These are phyloP conservation scores for Synergus laeviventris DNA, from an alignment of 2,888 invertebrate species.

Conservation along the genomic window DNA sequence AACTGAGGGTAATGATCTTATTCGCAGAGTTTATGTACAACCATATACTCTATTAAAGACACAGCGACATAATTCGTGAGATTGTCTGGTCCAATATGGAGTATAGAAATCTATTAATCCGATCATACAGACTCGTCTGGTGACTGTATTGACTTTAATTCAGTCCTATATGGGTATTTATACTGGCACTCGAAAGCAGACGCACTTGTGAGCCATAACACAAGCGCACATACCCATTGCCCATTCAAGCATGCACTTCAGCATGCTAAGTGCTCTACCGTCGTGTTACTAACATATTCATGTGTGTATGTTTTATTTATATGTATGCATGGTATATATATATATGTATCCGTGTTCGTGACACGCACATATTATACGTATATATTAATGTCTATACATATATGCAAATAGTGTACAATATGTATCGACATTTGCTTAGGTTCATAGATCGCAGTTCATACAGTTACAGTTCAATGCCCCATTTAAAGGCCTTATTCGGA, in stretches of 20 bases:
- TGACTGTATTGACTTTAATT: background rate
- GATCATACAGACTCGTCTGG: background rate
- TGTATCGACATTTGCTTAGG: background rate
- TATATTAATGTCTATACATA: background rate
- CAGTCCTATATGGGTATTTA: background rate
- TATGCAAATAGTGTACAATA: background rate
- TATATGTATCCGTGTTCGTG: background rate
- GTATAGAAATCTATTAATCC: background rate
- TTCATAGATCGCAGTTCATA: constrained; percentile 52
- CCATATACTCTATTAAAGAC: background rate
- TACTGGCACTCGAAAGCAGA: constrained; percentile 15
- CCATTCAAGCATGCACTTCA: constrained; percentile 7
- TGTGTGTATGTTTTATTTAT: background rate
- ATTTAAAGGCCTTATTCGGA: constrained; percentile 56
- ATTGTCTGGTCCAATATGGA: background rate
- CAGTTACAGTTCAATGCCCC: constrained; percentile 62
- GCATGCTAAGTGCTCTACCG: background rate
- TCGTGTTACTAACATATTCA: background rate
- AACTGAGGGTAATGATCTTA: constrained; percentile 13
- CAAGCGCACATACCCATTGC: background rate
- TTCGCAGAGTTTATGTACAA: background rate
- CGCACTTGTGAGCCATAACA: constrained; percentile 12
- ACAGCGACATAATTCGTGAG: background rate
- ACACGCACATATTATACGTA: background rate
- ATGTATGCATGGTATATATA: too few species aligned